A percentile compares a stretch with the other conserved stretches of the same genome.
These are phyloP conservation scores for Dinocampus coccinellae DNA, from an alignment of 2,888 invertebrate species.

Conservation along the genomic window DNA sequence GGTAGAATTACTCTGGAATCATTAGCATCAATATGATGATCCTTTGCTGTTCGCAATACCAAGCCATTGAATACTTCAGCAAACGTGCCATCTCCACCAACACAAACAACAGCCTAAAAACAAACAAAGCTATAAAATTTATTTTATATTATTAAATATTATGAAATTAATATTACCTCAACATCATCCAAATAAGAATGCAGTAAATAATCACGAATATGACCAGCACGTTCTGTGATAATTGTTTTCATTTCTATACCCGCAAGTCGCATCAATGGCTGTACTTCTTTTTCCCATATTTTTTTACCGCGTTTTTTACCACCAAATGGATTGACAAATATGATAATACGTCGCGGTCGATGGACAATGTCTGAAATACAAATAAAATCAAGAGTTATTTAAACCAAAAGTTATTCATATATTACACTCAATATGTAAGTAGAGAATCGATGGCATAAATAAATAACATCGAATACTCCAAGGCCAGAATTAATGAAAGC, in stretches of 20 bases:
- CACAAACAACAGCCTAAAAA: constrained; percentile 80
- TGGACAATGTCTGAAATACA: constrained; percentile 68
- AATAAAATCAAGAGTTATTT: neutral
- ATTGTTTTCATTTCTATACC: constrained; percentile 77
- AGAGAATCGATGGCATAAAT: neutral
- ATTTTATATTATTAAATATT: neutral
- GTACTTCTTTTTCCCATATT: constrained; percentile 81
- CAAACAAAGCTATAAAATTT: constrained; percentile 40
- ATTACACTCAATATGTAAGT: no score
- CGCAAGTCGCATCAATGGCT: constrained; percentile 76
- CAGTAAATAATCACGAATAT: constrained; percentile 79
- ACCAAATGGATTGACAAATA: constrained; percentile 89
- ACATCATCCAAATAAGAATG: constrained; percentile 72
- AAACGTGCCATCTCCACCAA: constrained; percentile 91
- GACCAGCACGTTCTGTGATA: constrained; percentile 81
- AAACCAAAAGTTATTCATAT: no score
- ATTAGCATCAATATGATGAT: constrained; percentile 72
- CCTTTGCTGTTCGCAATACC: constrained; percentile 73
- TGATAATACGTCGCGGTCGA: constrained; percentile 79
- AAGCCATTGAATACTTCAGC: constrained; percentile 85
- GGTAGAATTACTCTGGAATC: constrained; percentile 71
- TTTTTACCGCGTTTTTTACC: constrained; percentile 81
- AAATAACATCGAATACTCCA: neutral
- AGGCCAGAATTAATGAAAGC: constrained; percentile 7
- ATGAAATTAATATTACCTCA: constrained; percentile 53